Conservation (phyloP, 1,140 invertebrate genomes). For the Neoseiulus cucumeris region DNA sequence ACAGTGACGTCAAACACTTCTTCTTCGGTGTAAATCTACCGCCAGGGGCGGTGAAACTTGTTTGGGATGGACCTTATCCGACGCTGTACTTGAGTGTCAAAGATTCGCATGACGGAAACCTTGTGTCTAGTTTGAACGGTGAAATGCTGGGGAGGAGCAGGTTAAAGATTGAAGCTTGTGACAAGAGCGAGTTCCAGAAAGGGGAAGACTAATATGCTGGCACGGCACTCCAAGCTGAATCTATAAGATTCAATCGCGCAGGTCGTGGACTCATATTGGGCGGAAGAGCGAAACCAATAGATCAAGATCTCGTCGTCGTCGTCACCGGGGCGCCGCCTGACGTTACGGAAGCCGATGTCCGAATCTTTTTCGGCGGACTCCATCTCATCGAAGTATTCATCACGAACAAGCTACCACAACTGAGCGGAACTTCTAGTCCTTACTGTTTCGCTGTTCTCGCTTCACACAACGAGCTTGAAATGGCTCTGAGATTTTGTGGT, state of each 20-base stretch:
- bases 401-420: conserved; percentile 31
- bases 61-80: background rate
- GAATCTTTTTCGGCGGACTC: conserved; percentile 48
- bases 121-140: background rate
- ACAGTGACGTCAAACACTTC: background rate
- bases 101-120: background rate
- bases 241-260: background rate
- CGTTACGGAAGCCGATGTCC: conserved; percentile 51
- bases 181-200: background rate
- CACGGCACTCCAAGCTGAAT: background rate
- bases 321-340: conserved; percentile 48
- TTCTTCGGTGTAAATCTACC: background rate
- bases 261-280: background rate
- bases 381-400: conserved; percentile 44
- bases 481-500: conserved; percentile 22
- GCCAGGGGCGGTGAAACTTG: background rate
- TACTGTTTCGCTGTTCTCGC: conserved; percentile 50
- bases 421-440: conserved; percentile 33
- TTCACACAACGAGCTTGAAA: conserved; percentile 37
- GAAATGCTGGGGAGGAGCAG: background rate
- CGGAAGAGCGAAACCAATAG: background rate
- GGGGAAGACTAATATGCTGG: conserved; percentile 1
- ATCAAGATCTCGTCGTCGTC: conserved; percentile 27
- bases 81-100: background rate
- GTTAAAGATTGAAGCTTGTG: background rate